Base-by-base conservation (phyloP, 2,888 invertebrate species). In the Brachyopa scutellaris region DNA sequence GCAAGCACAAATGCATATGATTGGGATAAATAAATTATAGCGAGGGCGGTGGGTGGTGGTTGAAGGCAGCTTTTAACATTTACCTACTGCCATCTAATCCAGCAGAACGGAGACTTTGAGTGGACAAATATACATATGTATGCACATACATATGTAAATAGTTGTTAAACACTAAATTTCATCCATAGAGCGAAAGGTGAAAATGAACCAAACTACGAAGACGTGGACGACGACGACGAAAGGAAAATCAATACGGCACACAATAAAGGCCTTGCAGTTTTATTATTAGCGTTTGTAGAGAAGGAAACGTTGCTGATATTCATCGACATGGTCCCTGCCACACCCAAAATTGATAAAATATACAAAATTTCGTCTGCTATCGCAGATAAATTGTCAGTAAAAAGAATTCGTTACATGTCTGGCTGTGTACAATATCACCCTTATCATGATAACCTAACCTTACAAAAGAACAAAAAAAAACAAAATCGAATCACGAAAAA, bases 21-120 rank as follows among this genome's bases (percentile, higher is more conserved):
- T 76, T 64, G 62, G 33, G 64, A 82, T 77, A 72, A 66, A 82
- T 82, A 76, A 77, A 82, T 70, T 62, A 82, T 76, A n/a, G 62
- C 15, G 23, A 23, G 42, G 38, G 6, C 13, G 33, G 36, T 26
- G 26, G 62, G 13, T 62, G 38, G 13, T 7, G 26, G 23, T 13
- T 36, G n/a, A 21, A 21, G 49, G 62, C 13, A 11, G 36, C 26
- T n/a, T n/a, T n/a, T n/a, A n/a, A 29, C 57, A 29, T 49, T 15
- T 36, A 45, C 47, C 42, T 62, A 26, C 38, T 62, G 42, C 26
- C 36, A 62, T n/a, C n/a, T n/a, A n/a, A 13, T 26, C 59, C 23
- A 55, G 26, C 23, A 62, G 66, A 74, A 74, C 59, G 82, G 67
- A 45, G 19, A 57, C 33, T 67, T 77, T 17, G 64, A 61, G 38